These are phyloP conservation scores for Sphinx pinastri DNA, from an alignment of 2,888 invertebrate genomes.

Conservation along the genomic window DNA sequence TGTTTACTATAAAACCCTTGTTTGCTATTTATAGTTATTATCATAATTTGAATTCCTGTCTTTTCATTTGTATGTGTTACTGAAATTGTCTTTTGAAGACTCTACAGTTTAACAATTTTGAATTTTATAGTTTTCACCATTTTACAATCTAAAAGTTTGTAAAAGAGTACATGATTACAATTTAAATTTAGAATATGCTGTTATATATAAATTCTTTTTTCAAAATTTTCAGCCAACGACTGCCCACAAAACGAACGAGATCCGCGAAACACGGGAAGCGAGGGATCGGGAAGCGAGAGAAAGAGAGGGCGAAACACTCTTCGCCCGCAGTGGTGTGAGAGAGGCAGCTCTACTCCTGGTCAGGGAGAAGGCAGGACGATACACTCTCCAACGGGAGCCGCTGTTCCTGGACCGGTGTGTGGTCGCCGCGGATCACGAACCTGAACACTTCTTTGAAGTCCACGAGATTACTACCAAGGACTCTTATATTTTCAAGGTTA, in stretches of 20 bases:
- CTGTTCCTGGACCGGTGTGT: slow-evolving; percentile 96
- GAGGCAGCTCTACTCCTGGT: slow-evolving; percentile 95
- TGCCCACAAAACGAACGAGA: slow-evolving; percentile 87
- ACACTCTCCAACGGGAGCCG: slow-evolving; percentile 94
- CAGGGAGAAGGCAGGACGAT: slow-evolving; percentile 95
- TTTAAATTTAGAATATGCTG: background rate
- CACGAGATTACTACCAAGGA: slow-evolving; percentile 97
- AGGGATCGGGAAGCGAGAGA: slow-evolving; percentile 76
- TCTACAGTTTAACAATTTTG: too few species aligned
- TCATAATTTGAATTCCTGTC: background rate
- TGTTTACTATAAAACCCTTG: background rate
- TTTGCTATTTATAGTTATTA: background rate
- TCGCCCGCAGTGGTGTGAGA: slow-evolving; percentile 90
- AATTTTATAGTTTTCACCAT: too few species aligned
- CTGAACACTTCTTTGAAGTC: slow-evolving; percentile 97
- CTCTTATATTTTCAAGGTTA: slow-evolving; percentile 96
- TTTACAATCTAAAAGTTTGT: too few species aligned
- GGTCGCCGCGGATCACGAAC: slow-evolving; percentile 94
- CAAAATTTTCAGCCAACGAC: slow-evolving; percentile 85
- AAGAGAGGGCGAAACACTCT: slow-evolving; percentile 78
- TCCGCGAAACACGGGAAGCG: slow-evolving; percentile 78
- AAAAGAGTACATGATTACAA: too few species aligned
- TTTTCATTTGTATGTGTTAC: background rate
- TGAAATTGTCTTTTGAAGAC: too few species aligned
- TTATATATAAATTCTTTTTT: background rate